phyloP scores from a whole-genome alignment of 2,797 vertebrate genomes.

The Pygocentrus nattereri region DNA sequence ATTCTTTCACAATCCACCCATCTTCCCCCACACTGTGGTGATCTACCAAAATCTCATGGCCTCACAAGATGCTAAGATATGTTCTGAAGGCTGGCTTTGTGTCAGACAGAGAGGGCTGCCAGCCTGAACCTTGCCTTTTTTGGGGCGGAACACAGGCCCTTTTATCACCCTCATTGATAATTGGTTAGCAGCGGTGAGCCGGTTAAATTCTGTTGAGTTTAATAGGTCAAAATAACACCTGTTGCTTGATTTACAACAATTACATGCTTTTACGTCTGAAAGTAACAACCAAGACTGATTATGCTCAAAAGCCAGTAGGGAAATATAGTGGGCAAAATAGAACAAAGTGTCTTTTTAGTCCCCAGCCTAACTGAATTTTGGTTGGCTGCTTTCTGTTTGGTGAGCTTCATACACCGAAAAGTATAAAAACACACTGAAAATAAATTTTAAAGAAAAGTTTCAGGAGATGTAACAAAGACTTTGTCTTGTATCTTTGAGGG shows the following conservation, averaged over 20 bases:
- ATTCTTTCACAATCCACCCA: not conserved
- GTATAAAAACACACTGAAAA: no score
- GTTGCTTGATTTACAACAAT: not conserved
- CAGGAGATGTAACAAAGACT: no score
- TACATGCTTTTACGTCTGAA: not conserved
- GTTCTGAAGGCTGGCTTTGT: conserved; percentile 25
- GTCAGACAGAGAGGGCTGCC: not conserved
- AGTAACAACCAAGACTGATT: not conserved
- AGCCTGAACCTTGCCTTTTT: conserved; percentile 4
- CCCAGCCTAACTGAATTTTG: no score
- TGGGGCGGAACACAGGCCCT: not conserved
- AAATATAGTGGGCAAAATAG: no score
- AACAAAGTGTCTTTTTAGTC: no score
- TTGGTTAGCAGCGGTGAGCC: not conserved
- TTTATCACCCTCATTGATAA: not conserved
- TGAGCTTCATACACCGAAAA: no score
- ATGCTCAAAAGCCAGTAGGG: no score
- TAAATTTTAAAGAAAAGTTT: no score
- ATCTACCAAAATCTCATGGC: not conserved
- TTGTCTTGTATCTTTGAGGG: no score
- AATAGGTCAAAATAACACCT: not conserved
- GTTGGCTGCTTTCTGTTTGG: no score
- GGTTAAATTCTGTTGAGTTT: not conserved
- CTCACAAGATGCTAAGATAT: conserved; percentile 7
- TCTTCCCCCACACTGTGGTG: not conserved